A percentile compares a stretch with the other conserved stretches of the same genome.
Evolutionary conservation across 2,888 invertebrate genomes (phyloP).

Genomic region (Icerya purchasi): DNA sequence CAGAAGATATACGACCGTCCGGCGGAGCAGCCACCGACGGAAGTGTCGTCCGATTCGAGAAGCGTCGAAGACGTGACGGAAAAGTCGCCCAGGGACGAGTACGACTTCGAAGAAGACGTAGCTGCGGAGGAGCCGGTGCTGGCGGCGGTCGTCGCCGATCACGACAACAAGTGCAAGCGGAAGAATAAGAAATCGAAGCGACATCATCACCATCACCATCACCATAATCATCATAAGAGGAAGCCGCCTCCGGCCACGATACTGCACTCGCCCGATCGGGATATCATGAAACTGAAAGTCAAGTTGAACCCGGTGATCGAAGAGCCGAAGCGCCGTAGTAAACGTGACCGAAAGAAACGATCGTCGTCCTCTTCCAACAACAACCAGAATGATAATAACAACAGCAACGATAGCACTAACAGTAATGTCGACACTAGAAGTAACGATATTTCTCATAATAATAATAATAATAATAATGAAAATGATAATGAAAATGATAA

Average conservation of each 20-base stretch:
- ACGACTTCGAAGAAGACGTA: conserved; percentile 5
- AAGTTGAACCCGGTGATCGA: conserved; percentile 17
- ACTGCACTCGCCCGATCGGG: conserved; percentile 19
- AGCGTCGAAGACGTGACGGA: not conserved
- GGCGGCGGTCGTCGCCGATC: conserved; percentile 9
- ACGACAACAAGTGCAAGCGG: conserved; percentile 14
- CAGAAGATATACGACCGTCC: not conserved
- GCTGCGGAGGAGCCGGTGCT: conserved; percentile 12
- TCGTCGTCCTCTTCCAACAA: not conserved
- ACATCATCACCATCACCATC: conserved; percentile 17
- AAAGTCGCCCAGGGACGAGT: conserved; percentile 12
- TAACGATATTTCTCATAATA: too few relatives aligned
- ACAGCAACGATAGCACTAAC: too few relatives aligned
- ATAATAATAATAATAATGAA: too few relatives aligned
- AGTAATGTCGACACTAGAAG: too few relatives aligned
- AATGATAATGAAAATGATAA: too few relatives aligned
- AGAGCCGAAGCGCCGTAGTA: conserved; percentile 10
- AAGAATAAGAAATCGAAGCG: conserved; percentile 20
- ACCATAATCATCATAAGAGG: conserved; percentile 19
- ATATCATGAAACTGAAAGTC: conserved; percentile 21
- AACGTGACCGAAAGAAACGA: conserved; percentile 8
- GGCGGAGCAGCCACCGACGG: not conserved
- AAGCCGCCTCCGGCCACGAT: conserved; percentile 20
- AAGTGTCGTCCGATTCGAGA: not conserved
- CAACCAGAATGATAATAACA: not conserved